Evolutionary conservation across 2,113 vertebrate species (phyloP), one percentile per base, ranked within the genome.

Genomic region (Python bivittatus): DNA sequence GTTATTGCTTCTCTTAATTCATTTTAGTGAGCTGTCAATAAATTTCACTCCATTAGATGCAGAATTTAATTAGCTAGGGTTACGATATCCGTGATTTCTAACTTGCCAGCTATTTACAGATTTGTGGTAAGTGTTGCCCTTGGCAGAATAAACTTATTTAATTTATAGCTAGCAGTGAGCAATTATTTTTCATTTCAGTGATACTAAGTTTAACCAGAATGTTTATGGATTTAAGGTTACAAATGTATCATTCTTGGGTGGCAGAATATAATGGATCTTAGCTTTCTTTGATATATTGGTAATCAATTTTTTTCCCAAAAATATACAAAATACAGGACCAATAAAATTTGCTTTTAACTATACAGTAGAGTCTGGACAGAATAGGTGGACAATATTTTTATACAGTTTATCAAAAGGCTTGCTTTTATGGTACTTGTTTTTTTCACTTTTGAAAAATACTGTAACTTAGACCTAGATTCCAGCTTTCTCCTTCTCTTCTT

Each of bases 11-110:
- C 95, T 96, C 92, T 97, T 95, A 97, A 97, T 97, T 97, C 92
- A 96, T 96, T 97, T 97, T 97, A 95, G 93, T 96, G 93, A 96
- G 85, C 88, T 97, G 95, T 96, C 97, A 96, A 97, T 98, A 97
- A 92, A 96, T 96, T 96, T 96, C 94, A 96, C 92, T 96, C 94
- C 94, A 95, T 97, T 97, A 97, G 95, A 94, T 96, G 87, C 84
- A 95, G 92, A 96, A 96, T 97, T 97, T 97, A 97, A 97, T 98
- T 97, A 97, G 94, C 91, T 95, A 88, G 91, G 95, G 93, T 97
- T 92, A 93, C 92, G 88, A 97, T 96, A 97, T 97, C 95, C 42
- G 12, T 96, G 95, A 96, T 95, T 98, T 97, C 64, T 96, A 96
- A 94, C 92, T 96, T 96, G 91, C 91, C 90, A 91, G 84, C 92